These are phyloP conservation scores for Beris morrisii DNA, from an alignment of 2,888 invertebrate species.

Conservation along the genomic window DNA sequence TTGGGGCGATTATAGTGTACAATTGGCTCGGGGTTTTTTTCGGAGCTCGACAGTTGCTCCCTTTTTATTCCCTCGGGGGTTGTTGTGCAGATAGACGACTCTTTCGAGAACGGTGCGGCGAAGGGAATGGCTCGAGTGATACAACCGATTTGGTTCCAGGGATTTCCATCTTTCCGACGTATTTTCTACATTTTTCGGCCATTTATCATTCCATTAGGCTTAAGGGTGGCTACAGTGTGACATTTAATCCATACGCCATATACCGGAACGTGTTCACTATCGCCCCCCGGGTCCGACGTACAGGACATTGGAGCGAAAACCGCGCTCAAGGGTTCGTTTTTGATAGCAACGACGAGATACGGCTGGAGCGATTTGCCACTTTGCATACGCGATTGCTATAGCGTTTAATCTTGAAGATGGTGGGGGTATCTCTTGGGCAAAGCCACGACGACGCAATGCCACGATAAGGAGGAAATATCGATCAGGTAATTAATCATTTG, in stretches of 20 bases:
- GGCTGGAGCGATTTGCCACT: no score
- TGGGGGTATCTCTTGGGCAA: no score
- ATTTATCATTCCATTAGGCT: slow-evolving; percentile 23
- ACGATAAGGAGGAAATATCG: no score
- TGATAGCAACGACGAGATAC: no score
- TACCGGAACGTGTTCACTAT: background rate
- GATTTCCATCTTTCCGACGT: background rate
- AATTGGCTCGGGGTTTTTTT: slow-evolving; percentile 4
- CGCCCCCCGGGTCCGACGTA: background rate
- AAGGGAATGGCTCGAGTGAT: no score
- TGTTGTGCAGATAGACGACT: background rate
- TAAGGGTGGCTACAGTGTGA: slow-evolving; percentile 11
- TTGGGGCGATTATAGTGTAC: slow-evolving; percentile 12
- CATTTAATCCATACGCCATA: slow-evolving; percentile 3
- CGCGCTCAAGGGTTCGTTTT: slow-evolving; percentile 5
- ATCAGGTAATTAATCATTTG: no score
- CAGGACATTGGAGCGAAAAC: slow-evolving; percentile 2
- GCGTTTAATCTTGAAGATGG: no score
- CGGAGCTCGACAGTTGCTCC: background rate
- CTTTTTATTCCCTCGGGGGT: slow-evolving; percentile 1
- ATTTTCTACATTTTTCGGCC: background rate
- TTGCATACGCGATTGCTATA: no score
- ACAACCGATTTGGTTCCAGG: no score
- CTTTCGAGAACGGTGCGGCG: no score
- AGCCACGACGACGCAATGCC: no score